Percentiles rank a stretch among this genome's conserved stretches.
phyloP scores from a whole-genome alignment of 2,888 invertebrate genomes.

The Micoletzkya japonica region DNA sequence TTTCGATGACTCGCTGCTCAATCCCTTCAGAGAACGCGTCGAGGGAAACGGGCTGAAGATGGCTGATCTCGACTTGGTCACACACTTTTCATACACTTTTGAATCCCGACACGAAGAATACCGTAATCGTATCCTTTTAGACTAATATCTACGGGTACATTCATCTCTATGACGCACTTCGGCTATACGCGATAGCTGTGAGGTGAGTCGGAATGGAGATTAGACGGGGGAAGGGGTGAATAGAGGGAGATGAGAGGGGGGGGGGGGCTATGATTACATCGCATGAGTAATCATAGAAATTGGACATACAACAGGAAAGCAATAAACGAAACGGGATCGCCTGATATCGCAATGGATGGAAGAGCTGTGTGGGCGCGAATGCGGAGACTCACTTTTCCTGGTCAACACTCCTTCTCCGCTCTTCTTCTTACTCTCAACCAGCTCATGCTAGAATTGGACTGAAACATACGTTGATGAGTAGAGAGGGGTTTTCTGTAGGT shows the following conservation, averaged over 20 bases:
- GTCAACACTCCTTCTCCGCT: conserved; percentile 22
- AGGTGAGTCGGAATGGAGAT: conserved; percentile 32
- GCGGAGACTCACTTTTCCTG: conserved; percentile 55
- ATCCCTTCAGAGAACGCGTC: conserved; percentile 56
- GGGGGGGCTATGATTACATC: not conserved
- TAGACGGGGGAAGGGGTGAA: not conserved
- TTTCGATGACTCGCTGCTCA: conserved; percentile 59
- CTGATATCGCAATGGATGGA: conserved; percentile 53
- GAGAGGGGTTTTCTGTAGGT: conserved; percentile 31
- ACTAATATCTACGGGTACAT: conserved; percentile 61
- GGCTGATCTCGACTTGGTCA: conserved; percentile 56
- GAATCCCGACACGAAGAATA: conserved; percentile 2
- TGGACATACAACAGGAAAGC: not conserved
- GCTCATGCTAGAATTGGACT: no score
- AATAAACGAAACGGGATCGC: conserved; percentile 45
- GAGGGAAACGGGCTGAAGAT: conserved; percentile 53
- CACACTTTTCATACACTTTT: not conserved
- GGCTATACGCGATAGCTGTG: conserved; percentile 58
- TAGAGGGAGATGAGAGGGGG: no score
- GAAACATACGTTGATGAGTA: no score
- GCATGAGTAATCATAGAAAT: not conserved
- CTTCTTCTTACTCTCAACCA: no score
- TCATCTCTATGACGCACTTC: conserved; percentile 60
- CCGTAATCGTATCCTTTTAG: conserved; percentile 29
- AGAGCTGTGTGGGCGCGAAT: conserved; percentile 59